Evolutionary conservation across 1,140 invertebrate genomes (phyloP).

Genomic region (Drosophila tani): DNA sequence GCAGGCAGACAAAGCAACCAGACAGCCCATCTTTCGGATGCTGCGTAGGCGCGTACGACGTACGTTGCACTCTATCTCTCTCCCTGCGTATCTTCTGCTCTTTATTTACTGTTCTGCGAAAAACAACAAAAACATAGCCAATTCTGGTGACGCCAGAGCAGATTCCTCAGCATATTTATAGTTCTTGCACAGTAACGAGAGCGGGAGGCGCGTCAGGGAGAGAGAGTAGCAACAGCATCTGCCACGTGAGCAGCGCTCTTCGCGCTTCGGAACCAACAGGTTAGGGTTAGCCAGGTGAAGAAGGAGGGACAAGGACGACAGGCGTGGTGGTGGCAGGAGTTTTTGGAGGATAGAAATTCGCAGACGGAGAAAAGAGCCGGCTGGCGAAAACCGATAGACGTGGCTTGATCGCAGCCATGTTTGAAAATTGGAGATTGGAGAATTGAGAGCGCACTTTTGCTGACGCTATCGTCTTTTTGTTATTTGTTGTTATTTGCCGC

Average conservation of each 20-base stretch:
- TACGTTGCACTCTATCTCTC: constrained; percentile 37
- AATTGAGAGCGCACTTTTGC: constrained; percentile 51
- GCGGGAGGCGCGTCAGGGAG: constrained; percentile 15
- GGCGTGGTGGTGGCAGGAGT: neutral
- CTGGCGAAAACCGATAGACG: constrained; percentile 49
- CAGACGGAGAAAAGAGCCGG: constrained; percentile 4
- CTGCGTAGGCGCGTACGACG: constrained; percentile 46
- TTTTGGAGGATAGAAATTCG: constrained; percentile 2
- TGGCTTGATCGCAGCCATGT: constrained; percentile 76
- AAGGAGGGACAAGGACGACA: constrained; percentile 18
- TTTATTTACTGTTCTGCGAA: constrained; percentile 18
- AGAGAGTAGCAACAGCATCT: constrained; percentile 18
- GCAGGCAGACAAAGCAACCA: constrained; percentile 22
- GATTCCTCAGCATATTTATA: constrained; percentile 42
- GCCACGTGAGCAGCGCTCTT: constrained; percentile 31
- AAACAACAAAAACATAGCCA: constrained; percentile 18
- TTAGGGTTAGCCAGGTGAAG: constrained; percentile 25
- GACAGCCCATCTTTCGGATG: constrained; percentile 38
- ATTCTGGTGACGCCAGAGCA: constrained; percentile 35
- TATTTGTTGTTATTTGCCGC: constrained; percentile 51
- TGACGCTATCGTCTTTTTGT: constrained; percentile 54
- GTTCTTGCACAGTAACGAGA: constrained; percentile 16
- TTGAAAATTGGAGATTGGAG: constrained; percentile 43
- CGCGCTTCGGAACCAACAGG: constrained; percentile 23
- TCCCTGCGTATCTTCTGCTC: constrained; percentile 1